Evolutionary conservation across 2,797 vertebrate genomes (phyloP), one percentile per base, ranked within the genome.

Genomic region (Gobionotothen gibberifrons): DNA sequence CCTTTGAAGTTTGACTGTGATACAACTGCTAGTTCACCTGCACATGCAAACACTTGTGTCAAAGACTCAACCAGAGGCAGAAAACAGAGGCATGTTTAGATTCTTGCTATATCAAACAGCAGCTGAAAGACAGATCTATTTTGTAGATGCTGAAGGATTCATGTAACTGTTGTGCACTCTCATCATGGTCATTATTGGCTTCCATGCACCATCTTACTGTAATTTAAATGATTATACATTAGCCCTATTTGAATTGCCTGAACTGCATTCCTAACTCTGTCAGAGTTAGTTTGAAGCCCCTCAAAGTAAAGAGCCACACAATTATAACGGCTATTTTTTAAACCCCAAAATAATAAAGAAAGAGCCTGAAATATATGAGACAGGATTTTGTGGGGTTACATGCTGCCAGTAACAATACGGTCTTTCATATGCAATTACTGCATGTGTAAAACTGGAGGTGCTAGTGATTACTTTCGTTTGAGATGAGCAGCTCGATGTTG

Each of bases 401-500:
- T 26, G 26, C 56, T 72, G 54, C 3, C 32, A 49, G 42, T 63
- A 54, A 76, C 57, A 81, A 47, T 67, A 61, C 26, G 4, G 16
- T 69, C 7, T 84, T 83, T 78, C 62, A 74, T 66, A 26, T 58
- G 22, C 57, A 56, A 53, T 70, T 66, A 36, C 32, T 36, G 32
- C 8, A 76, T 72, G 55, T 61, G 44, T 74, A 44, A 75, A 77
- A 70, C 75, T 75, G 57, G 65, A 76, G 66, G 80, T 70, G 81
- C 79, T 74, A 3, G 71, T 76, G 83, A 72, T 85, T 78, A 69
- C 70, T 83, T 3, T 69, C 83, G 80, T 85, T 84, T 89, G 57
- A 82, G 82, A 82, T 48, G 72, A 87, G 70, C 86, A 88, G 82
- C 77, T 86, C 69, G 63, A 81, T 78, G 72, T 32, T 80, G 68